A percentile compares a stretch with the other conserved stretches of the same genome.
Conservation (phyloP, 2,797 vertebrate genomes). For the Acestrorhynchus altus region DNA sequence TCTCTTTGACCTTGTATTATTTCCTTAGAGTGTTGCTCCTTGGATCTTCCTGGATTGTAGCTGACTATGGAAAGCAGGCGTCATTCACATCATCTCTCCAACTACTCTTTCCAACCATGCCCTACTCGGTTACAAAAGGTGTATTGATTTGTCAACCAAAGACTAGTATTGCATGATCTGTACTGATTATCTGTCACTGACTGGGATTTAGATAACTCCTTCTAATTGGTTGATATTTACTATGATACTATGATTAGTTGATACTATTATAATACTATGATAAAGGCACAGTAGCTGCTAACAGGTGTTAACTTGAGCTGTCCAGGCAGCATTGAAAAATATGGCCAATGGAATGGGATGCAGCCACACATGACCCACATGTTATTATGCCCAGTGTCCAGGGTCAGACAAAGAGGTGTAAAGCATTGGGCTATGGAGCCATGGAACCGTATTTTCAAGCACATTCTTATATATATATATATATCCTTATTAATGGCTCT, state of each 20-base stretch:
- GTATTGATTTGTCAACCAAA: no score
- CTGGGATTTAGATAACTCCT: background rate
- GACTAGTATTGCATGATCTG: no score
- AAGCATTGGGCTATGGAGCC: background rate
- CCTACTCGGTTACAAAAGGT: background rate
- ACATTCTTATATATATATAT: background rate
- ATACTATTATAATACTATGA: no score
- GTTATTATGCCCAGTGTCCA: background rate
- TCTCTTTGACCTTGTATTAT: slow-evolving; percentile 41
- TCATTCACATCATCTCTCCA: slow-evolving; percentile 2
- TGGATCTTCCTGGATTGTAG: slow-evolving; percentile 22
- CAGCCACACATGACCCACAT: background rate
- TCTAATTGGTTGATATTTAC: background rate
- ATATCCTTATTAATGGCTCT: background rate
- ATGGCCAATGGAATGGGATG: background rate
- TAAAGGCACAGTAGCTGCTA: background rate
- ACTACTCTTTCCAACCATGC: background rate
- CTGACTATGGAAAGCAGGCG: background rate
- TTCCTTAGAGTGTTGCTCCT: slow-evolving; percentile 54
- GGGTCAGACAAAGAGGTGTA: background rate
- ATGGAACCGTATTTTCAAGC: background rate
- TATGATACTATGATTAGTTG: no score
- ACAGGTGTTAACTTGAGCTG: background rate
- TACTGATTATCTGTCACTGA: no score
- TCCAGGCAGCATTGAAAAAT: background rate